Percentiles rank a stretch among this genome's conserved stretches.
Evolutionary conservation across 2,888 invertebrate genomes (phyloP).

Genomic region (Carpatolechia fugitivella): DNA sequence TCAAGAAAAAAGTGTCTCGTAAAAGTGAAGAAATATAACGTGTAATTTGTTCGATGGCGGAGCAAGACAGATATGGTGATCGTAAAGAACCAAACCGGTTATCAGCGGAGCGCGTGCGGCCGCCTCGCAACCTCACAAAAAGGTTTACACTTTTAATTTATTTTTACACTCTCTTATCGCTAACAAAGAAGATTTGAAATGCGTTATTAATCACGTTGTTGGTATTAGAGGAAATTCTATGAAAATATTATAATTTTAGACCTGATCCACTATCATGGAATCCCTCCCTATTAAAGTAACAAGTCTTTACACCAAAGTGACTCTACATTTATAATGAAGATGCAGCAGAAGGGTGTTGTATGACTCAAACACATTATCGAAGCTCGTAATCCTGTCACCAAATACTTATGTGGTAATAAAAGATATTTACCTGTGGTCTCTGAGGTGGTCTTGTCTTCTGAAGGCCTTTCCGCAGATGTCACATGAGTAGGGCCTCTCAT

Average conservation of each 20-base stretch:
- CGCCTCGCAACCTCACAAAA: conserved; percentile 75
- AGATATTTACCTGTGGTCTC: conserved; percentile 88
- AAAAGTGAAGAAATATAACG: conserved; percentile 77
- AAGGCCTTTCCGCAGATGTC: conserved; percentile 98
- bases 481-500: conserved; percentile 97
- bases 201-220: conserved; percentile 64
- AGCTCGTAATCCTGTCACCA: conserved; percentile 9
- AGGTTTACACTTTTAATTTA: conserved; percentile 70
- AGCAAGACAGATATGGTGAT: conserved; percentile 76
- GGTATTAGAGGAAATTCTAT: neutral
- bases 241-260: neutral
- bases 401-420: conserved; percentile 21
- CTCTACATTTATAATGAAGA: neutral
- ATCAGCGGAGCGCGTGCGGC: conserved; percentile 68
- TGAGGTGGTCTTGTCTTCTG: conserved; percentile 94
- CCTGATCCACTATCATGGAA: no score
- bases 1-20: conserved; percentile 69
- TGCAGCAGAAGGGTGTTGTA: conserved; percentile 4
- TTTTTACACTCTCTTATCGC: conserved; percentile 67
- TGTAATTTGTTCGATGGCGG: conserved; percentile 76
- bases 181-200: conserved; percentile 65
- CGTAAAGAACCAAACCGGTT: conserved; percentile 77
- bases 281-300: neutral
- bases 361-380: conserved; percentile 6
- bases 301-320: neutral